Conservation (phyloP, 2,797 vertebrate species). For the Chelon labrosus region DNA sequence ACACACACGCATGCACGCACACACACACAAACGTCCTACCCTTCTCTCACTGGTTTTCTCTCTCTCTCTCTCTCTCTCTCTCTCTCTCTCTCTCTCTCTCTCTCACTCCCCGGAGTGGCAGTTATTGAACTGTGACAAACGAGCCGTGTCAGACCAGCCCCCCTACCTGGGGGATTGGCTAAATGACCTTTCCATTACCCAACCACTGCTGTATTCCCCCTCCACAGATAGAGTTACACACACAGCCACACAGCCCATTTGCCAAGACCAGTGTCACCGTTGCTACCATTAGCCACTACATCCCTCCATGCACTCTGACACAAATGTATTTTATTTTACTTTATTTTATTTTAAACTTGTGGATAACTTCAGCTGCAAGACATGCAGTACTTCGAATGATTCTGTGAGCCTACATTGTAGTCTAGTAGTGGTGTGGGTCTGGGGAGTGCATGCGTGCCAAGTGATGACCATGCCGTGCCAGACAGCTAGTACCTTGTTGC, state of each 20-base stretch:
- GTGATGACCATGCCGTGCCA: constrained; percentile 25
- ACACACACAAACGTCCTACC: constrained; percentile 41
- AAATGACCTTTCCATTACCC: constrained; percentile 87
- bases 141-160: constrained; percentile 83
- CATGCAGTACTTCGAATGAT: constrained; percentile 4
- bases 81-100: constrained; percentile 44
- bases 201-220: constrained; percentile 80
- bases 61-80: neutral
- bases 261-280: constrained; percentile 68
- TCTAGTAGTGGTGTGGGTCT: neutral
- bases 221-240: constrained; percentile 81
- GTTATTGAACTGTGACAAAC: constrained; percentile 88
- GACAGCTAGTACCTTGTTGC: constrained; percentile 15
- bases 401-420: neutral
- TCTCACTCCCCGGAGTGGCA: constrained; percentile 80
- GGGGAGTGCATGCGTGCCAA: constrained; percentile 6
- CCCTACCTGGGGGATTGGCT: constrained; percentile 81
- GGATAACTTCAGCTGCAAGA: neutral
- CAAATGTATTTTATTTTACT: neutral
- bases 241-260: constrained; percentile 72
- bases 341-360: neutral
- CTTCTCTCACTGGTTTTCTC: constrained; percentile 57
- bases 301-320: constrained; percentile 32
- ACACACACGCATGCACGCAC: constrained; percentile 27
- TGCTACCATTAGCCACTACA: constrained; percentile 57